These are phyloP conservation scores for Notospermus geniculatus DNA, from an alignment of 1,140 invertebrate genomes.

Conservation along the genomic window DNA sequence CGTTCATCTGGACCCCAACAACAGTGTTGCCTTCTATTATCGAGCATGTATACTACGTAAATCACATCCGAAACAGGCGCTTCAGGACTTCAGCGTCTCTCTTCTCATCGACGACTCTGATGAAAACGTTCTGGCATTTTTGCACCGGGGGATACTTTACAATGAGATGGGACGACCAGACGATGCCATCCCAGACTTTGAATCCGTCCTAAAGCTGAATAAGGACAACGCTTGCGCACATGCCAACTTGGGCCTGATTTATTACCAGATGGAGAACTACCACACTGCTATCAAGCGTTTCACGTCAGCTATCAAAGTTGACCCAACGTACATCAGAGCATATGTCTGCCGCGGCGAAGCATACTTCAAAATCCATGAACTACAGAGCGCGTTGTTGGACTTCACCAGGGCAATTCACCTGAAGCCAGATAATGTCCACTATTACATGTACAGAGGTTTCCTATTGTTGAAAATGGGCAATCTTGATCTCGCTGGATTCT, in stretches of 20 bases:
- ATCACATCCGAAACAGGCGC: constrained; percentile 46
- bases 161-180: constrained; percentile 46
- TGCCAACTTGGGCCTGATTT: constrained; percentile 53
- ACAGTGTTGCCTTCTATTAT: constrained; percentile 26
- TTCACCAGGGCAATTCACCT: constrained; percentile 52
- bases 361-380: constrained; percentile 50
- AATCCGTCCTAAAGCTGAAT: constrained; percentile 51
- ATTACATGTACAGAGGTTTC: constrained; percentile 54
- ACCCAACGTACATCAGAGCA: constrained; percentile 52
- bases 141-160: constrained; percentile 54
- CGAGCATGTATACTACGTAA: constrained; percentile 33
- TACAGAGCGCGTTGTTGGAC: constrained; percentile 49
- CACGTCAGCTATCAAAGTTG: constrained; percentile 49
- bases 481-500: constrained; percentile 52
- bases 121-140: constrained; percentile 48
- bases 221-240: constrained; percentile 52
- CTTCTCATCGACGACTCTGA: constrained; percentile 48
- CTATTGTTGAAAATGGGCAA: constrained; percentile 50
- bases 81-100: constrained; percentile 54
- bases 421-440: constrained; percentile 46
- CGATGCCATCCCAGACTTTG: constrained; percentile 55
- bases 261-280: constrained; percentile 49
- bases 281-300: constrained; percentile 55
- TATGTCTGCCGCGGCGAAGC: constrained; percentile 53
- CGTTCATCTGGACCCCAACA: constrained; percentile 25